phyloP scores from a whole-genome alignment of 2,888 invertebrate genomes.

The Blera fallax region DNA sequence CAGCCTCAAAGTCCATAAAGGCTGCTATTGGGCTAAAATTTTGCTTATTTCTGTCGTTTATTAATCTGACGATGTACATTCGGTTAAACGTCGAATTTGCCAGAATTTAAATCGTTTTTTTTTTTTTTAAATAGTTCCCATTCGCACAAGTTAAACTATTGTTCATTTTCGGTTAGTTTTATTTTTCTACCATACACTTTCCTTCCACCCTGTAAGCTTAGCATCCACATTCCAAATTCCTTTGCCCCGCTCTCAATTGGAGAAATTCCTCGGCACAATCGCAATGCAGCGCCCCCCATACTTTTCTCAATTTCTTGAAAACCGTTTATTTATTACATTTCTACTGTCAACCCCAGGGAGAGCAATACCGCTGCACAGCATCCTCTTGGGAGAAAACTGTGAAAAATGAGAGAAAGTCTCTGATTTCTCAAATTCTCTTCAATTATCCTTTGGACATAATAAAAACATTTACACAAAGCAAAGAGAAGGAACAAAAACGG shows the following conservation, averaged over 20 bases:
- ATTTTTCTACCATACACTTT: too few species aligned
- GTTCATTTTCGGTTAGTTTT: not conserved
- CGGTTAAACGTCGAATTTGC: too few species aligned
- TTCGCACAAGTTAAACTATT: too few species aligned
- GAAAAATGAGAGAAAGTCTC: not conserved
- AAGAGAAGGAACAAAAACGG: not conserved
- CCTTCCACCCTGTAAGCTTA: slow-evolving; percentile 3
- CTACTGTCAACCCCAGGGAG: not conserved
- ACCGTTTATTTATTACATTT: not conserved
- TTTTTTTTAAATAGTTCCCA: too few species aligned
- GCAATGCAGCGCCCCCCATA: not conserved
- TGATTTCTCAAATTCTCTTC: slow-evolving; percentile 6
- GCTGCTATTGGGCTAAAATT: too few species aligned
- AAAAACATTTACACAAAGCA: not conserved
- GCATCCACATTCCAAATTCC: not conserved
- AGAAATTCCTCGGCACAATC: not conserved
- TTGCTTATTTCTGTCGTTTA: too few species aligned
- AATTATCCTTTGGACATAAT: slow-evolving; percentile 8
- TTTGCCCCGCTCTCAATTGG: not conserved
- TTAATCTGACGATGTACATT: too few species aligned
- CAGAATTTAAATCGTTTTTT: too few species aligned
- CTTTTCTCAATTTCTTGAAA: not conserved
- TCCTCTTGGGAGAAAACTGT: not conserved
- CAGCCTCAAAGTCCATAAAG: too few species aligned
- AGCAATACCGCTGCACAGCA: not conserved